Evolutionary conservation across 2,113 vertebrate genomes (phyloP), one percentile per base, ranked within the genome.

Genomic region (Scopus umbretta): DNA sequence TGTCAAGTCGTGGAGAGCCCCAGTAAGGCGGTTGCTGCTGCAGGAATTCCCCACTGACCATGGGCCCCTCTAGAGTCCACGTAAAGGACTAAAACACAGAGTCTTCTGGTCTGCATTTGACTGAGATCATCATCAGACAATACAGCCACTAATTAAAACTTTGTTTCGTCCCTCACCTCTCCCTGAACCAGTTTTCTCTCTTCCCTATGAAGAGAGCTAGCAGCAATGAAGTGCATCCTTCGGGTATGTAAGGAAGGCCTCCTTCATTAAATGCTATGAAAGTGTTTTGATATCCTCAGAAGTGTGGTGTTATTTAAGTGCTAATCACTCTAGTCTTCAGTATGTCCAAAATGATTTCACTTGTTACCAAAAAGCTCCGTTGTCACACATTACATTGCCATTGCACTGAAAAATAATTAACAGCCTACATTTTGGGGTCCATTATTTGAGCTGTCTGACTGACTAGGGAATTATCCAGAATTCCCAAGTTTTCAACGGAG

Each of bases 391-490:
- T 95, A 98, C 45, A 58, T 79, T 92, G 96, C 83, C 42, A 74
- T 67, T 96, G 91, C 90, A 80, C 92, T 93, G 96, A 96, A 97
- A 98, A 98, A 98, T 97, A 98, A 97, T 97, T 97, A 97, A 97
- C 97, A 96, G 96, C 88, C 56, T 96, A 95, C 88, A 96, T 96
- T 97, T 95, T 94, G 94, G 90, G 96, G 94, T 96, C 80, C 92
- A 95, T 98, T 98, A 97, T 95, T 96, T 97, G 80, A 80, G 96
- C 96, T 95, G 94, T 95, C 96, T 97, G 97, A 94, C 82, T 95
- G 94, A 96, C 97, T 90, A 94, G 97, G 96, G 97, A 98, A 97
- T 98, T 98, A 97, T 86, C 91, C 87, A 91, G 95, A 97, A 98
- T 97, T 97, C 97, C 98, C 96, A 98, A 93, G 91, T 96, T 98